Conservation (phyloP, 2,797 vertebrate genomes). For the Neosilurus hyrtlii region DNA sequence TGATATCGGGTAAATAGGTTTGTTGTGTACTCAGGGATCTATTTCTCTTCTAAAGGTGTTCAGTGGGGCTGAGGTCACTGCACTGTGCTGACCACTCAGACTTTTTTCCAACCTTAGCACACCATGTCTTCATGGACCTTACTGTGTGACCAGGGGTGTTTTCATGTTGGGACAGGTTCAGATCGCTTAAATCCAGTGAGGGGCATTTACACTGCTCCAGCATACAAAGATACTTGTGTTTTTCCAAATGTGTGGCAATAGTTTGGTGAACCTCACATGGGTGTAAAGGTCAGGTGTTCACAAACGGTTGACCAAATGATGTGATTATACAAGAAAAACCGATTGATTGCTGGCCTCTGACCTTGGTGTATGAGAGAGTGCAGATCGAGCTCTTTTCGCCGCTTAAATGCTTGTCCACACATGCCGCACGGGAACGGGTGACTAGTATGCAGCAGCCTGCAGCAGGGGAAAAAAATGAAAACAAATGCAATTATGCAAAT, state of each 20-base stretch:
- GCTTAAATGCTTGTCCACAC: conserved; percentile 84
- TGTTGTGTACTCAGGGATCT: not conserved
- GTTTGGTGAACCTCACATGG: not conserved
- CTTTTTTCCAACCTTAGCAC: not conserved
- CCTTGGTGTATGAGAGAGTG: conserved; percentile 84
- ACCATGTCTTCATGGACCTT: not conserved
- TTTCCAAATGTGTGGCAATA: not conserved
- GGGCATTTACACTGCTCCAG: not conserved
- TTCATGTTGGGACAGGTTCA: not conserved
- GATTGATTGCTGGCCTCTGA: conserved; percentile 55
- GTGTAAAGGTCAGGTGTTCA: not conserved
- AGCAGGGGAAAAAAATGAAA: conserved; percentile 14
- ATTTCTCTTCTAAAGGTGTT: not conserved
- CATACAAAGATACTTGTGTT: not conserved
- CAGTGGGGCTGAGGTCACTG: not conserved
- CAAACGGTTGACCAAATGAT: not conserved
- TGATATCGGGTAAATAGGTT: not conserved
- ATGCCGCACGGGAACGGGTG: conserved; percentile 84
- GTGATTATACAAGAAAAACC: not conserved
- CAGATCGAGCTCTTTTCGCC: conserved; percentile 84
- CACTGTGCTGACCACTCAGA: not conserved
- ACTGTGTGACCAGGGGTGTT: no score
- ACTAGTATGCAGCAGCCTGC: conserved; percentile 84
- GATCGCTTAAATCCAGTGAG: not conserved
- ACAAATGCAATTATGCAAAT: not conserved